Conservation (phyloP, 2,113 vertebrate genomes). For the Lipophrys pholis region DNA sequence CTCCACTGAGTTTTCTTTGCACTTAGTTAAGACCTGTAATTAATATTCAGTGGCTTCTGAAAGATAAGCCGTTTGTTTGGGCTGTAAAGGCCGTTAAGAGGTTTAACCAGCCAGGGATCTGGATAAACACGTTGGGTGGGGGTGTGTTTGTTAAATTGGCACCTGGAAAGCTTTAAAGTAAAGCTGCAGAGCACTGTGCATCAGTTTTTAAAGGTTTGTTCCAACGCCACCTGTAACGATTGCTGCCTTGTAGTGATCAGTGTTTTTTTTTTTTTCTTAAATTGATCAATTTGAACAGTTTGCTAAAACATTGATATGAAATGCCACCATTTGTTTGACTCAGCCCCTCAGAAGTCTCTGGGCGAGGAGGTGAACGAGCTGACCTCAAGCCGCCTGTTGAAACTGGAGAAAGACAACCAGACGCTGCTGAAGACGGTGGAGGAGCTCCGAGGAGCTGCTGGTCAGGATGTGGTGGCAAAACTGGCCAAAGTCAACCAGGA, state of each 20-base stretch:
- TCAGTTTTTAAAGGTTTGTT: background rate
- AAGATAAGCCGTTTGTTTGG: slow-evolving; percentile 70
- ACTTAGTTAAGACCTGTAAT: slow-evolving; percentile 72
- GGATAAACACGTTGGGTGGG: slow-evolving; percentile 57
- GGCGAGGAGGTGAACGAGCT: slow-evolving; percentile 96
- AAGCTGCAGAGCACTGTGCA: background rate
- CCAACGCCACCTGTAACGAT: too few relatives aligned
- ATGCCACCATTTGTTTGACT: background rate
- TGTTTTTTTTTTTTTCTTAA: background rate
- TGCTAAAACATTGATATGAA: background rate
- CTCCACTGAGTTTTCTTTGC: slow-evolving; percentile 60
- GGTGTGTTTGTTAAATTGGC: slow-evolving; percentile 56
- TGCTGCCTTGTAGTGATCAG: background rate
- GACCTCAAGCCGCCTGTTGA: slow-evolving; percentile 93
- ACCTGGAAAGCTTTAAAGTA: slow-evolving; percentile 49
- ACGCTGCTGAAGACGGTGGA: slow-evolving; percentile 92
- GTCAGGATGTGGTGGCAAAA: slow-evolving; percentile 84
- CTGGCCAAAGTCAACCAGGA: slow-evolving; percentile 90
- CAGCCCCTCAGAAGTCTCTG: slow-evolving; percentile 94
- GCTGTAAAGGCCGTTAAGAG: slow-evolving; percentile 71
- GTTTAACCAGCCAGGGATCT: slow-evolving; percentile 71
- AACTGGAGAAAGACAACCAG: slow-evolving; percentile 98
- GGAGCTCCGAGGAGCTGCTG: slow-evolving; percentile 85
- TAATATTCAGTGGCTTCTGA: slow-evolving; percentile 70
- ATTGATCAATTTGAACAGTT: too few relatives aligned